phyloP scores from a whole-genome alignment of 2,113 vertebrate species.

The Anas platyrhynchos region DNA sequence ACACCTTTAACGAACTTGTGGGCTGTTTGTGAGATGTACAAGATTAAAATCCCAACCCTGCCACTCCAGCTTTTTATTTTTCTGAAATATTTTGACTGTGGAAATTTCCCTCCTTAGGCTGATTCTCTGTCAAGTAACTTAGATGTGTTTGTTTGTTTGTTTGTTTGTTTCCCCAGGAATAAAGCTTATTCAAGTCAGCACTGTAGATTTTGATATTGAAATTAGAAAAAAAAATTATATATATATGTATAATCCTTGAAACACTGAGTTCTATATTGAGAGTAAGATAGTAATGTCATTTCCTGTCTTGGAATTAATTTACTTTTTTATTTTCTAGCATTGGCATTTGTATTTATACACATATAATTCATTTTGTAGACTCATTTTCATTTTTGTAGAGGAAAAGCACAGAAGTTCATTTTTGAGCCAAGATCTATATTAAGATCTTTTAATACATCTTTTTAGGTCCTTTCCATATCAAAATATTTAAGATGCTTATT shows the following conservation, averaged over 20 bases:
- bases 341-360: background rate
- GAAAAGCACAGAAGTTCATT: background rate
- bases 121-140: background rate
- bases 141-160: background rate
- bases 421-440: conserved; percentile 24
- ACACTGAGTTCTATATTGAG: background rate
- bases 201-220: background rate
- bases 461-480: background rate
- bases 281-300: background rate
- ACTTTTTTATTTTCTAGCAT: background rate
- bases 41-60: background rate
- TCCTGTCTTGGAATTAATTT: background rate
- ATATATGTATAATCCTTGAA: background rate
- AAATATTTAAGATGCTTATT: conserved; percentile 21
- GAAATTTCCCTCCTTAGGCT: background rate
- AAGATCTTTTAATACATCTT: background rate
- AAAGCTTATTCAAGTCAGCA: background rate
- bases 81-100: background rate
- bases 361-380: background rate
- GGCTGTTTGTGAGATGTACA: background rate
- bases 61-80: background rate
- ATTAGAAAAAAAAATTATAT: background rate
- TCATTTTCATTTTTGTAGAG: background rate
- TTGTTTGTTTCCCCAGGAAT: background rate
- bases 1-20: background rate